Evolutionary conservation across 92 coral and sea anemone genomes (phyloP), one percentile per base, ranked within the genome.

Genomic region (Paragorgia papillata): DNA sequence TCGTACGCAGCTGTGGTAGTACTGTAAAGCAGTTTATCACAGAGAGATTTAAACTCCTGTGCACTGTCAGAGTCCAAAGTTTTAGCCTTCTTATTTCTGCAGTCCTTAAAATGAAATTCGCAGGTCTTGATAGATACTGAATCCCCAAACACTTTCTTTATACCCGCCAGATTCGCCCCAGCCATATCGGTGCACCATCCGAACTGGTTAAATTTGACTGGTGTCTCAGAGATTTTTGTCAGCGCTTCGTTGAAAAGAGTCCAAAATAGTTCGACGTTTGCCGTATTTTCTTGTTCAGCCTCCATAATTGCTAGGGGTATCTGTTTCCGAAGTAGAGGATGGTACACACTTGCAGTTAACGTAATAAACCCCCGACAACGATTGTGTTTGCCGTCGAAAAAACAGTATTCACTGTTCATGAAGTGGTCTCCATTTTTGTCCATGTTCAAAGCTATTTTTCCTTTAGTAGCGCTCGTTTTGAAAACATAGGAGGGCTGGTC

Each of bases 121-220:
- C 87, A 83, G 1, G 32, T 0, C 48, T 37, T 29, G 68, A 66
- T 31, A 14, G n/a, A 10, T 0, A 57, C 83, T 18, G 12, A 60
- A 32, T 79, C 57, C 7, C 88, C 85, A 65, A 57, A 85, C 1
- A 74, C 85, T 24, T 61, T 71, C 6, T 70, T 60, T 39, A 85
- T 59, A 15, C 86, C 88, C 9, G 88, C 79, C 2, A 88, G 43
- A 44, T 83, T 85, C 14, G 84, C 77, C 0, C 88, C 90, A 17
- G 90, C 95, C 95, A 89, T 89, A 80, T 89, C 90, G 0, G 80
- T 68, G 58, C 24, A 80, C 90, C 90, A 86, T 10, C 94, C 79
- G 0, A 26, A 44, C 15, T 88, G 87, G 57, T 89, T 67, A 39
- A 85, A 85, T 29, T 1, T 44, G 9, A 15, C 2, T 51, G 3